Evolutionary conservation across 2,113 vertebrate species (phyloP).

Genomic region (Tragelaphus strepsiceros): DNA sequence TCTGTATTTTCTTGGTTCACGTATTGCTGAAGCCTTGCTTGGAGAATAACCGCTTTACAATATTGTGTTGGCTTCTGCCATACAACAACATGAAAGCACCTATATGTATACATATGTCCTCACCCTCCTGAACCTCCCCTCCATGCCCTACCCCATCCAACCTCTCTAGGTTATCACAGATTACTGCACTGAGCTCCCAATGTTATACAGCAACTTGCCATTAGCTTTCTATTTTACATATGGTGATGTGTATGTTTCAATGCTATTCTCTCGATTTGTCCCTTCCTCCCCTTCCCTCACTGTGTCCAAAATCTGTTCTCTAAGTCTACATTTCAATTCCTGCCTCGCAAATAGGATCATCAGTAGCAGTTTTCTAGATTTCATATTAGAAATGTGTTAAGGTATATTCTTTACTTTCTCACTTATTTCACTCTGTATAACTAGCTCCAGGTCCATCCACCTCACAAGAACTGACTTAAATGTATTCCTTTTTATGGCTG

Average conservation of each 20-base stretch:
- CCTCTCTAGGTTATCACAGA: neutral
- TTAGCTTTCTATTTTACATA: neutral
- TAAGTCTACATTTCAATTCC: neutral
- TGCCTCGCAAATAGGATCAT: neutral
- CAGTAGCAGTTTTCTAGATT: neutral
- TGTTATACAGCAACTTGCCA: neutral
- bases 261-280: neutral
- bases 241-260: neutral
- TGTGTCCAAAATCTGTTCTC: neutral
- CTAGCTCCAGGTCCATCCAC: neutral
- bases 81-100: neutral
- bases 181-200: neutral
- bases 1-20: accelerated
- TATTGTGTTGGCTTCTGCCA: neutral
- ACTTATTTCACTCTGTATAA: neutral
- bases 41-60: neutral
- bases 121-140: neutral
- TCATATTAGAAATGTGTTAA: neutral
- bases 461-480: neutral
- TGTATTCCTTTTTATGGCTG: neutral
- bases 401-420: neutral
- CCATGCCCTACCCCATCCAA: neutral
- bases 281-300: neutral
- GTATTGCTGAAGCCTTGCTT: neutral
- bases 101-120: neutral